These are phyloP conservation scores for Tortrix viridana DNA, from an alignment of 2,888 invertebrate genomes.

Conservation along the genomic window DNA sequence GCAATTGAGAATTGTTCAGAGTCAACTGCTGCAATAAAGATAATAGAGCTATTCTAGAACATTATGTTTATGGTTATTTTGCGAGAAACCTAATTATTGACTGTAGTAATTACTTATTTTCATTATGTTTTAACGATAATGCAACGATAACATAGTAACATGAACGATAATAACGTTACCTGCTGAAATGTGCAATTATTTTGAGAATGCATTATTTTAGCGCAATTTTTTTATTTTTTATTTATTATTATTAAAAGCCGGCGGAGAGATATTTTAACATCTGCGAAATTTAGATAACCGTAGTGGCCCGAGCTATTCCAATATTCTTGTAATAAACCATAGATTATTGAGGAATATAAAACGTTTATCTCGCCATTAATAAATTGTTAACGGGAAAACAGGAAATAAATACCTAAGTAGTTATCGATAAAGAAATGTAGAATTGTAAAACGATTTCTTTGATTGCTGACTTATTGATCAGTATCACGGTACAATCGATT, in stretches of 20 bases:
- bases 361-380: too few relatives aligned
- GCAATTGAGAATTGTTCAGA: slow-evolving; percentile 2
- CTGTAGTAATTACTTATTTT: neutral
- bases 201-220: slow-evolving; percentile 3
- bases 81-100: neutral
- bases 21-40: slow-evolving; percentile 8
- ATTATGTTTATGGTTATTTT: slow-evolving; percentile 1
- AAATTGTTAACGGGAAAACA: too few relatives aligned
- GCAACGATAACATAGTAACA: slow-evolving; percentile 1
- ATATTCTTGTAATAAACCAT: too few relatives aligned
- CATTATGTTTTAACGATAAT: neutral
- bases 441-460: neutral
- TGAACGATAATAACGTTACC: slow-evolving; percentile 3
- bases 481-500: neutral
- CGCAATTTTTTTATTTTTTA: too few relatives aligned
- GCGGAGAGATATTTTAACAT: slow-evolving; percentile 1
- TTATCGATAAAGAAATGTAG: too few relatives aligned
- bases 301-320: neutral
- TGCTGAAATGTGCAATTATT: slow-evolving; percentile 7
- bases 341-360: too few relatives aligned
- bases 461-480: neutral
- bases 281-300: neutral
- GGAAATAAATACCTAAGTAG: too few relatives aligned
- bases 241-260: too few relatives aligned
- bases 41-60: slow-evolving; percentile 3